phyloP scores from a whole-genome alignment of 2,797 vertebrate genomes.

The Margarornis squamiger region DNA sequence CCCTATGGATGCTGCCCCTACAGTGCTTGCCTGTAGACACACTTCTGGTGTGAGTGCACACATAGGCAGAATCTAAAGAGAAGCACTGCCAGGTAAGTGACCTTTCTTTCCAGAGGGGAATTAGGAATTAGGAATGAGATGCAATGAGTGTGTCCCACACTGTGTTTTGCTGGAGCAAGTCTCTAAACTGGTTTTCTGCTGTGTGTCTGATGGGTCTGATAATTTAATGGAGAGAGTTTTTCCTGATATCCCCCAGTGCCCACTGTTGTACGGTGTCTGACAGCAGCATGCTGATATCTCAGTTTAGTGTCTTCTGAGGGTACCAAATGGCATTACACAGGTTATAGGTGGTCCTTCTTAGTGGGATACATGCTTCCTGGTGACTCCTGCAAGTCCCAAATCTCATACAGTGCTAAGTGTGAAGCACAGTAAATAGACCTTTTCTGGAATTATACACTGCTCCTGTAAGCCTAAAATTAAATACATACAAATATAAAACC shows the following conservation, averaged over 20 bases:
- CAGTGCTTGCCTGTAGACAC: neutral
- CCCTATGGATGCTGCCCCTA: neutral
- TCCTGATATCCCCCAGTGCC: too few species aligned
- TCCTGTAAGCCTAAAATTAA: neutral
- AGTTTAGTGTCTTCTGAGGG: neutral
- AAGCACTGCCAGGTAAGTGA: neutral
- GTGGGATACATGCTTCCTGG: neutral
- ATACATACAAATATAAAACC: too few species aligned
- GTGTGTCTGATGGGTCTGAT: neutral
- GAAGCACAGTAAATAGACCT: neutral
- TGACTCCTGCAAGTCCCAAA: neutral
- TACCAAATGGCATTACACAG: neutral
- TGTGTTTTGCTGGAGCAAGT: neutral
- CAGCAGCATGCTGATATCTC: neutral
- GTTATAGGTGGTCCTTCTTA: neutral
- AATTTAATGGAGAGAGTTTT: neutral
- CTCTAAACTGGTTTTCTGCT: neutral
- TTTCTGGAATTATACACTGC: neutral
- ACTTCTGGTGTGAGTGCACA: neutral
- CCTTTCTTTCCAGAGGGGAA: neutral
- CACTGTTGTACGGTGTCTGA: accelerated
- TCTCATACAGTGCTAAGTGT: neutral
- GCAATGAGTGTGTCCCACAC: accelerated
- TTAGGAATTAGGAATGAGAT: neutral
- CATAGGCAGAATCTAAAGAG: neutral